A percentile compares a stretch with the other conserved stretches of the same genome.
Evolutionary conservation across 2,888 invertebrate genomes (phyloP).

Genomic region (Hermaeophaga mercurialis): DNA sequence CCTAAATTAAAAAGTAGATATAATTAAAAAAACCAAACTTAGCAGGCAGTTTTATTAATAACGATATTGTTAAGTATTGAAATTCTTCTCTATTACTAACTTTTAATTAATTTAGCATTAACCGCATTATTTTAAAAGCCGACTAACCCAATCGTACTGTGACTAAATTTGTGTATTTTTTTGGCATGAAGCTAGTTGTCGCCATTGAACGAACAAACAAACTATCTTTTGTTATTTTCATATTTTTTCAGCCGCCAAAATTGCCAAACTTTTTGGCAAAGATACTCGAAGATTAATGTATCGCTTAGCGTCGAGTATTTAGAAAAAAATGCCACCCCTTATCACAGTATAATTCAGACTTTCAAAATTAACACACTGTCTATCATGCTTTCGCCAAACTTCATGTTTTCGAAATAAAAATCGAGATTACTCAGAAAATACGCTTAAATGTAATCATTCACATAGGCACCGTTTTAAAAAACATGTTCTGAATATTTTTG

Average conservation of each 20-base stretch:
- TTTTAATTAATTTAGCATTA: constrained; percentile 12
- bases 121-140: constrained; percentile 28
- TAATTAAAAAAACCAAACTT: no score
- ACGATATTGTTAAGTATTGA: no score
- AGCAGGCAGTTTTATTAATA: no score
- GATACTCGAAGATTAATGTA: constrained; percentile 47
- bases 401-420: constrained; percentile 15
- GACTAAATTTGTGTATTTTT: constrained; percentile 36
- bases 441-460: no score
- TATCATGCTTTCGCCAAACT: constrained; percentile 27
- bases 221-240: constrained; percentile 40
- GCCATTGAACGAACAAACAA: constrained; percentile 18
- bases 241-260: constrained; percentile 50
- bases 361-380: constrained; percentile 29
- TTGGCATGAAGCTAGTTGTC: constrained; percentile 35
- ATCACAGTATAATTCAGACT: constrained; percentile 36
- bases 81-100: no score
- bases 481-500: no score
- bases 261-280: constrained; percentile 50
- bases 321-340: constrained; percentile 30
- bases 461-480: no score
- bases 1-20: no score
- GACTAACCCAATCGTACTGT: constrained; percentile 32
- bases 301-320: constrained; percentile 22
- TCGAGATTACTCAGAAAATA: no score